Percentiles rank a stretch among this genome's conserved stretches.
These are phyloP conservation scores for Thalassarche chlororhynchos DNA, from an alignment of 2,113 vertebrate genomes.

Conservation along the genomic window DNA sequence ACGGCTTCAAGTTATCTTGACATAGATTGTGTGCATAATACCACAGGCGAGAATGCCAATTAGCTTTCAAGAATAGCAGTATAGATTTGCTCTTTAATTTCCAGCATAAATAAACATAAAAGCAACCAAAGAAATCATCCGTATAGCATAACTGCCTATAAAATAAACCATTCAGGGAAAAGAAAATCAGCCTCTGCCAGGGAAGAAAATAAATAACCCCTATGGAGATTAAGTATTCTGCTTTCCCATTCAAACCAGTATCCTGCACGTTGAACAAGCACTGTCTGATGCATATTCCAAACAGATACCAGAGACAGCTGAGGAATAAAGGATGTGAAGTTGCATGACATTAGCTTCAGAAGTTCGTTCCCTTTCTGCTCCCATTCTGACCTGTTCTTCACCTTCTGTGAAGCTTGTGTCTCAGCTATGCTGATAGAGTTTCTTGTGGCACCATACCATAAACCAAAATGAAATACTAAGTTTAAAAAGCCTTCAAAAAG, in stretches of 20 bases:
- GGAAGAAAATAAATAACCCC: background rate
- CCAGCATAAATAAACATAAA: background rate
- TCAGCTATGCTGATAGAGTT: background rate
- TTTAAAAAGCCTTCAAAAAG: background rate
- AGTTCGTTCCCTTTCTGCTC: background rate
- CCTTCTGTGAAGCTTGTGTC: background rate
- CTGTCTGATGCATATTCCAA: background rate
- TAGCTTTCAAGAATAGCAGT: background rate
- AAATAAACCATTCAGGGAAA: background rate
- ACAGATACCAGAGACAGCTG: background rate
- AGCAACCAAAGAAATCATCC: background rate
- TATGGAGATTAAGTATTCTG: background rate
- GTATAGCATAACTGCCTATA: background rate
- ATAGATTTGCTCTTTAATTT: background rate
- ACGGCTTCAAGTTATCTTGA: background rate
- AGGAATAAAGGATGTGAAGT: background rate
- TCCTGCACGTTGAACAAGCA: background rate
- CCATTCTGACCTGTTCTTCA: background rate
- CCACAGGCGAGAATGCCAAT: background rate
- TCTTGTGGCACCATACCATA: background rate
- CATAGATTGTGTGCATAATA: background rate
- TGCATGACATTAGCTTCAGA: background rate
- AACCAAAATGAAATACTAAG: background rate
- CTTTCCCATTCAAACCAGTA: background rate
- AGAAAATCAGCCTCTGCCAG: background rate